phyloP scores from a whole-genome alignment of 2,888 invertebrate genomes.

The Sisyra terminalis region DNA sequence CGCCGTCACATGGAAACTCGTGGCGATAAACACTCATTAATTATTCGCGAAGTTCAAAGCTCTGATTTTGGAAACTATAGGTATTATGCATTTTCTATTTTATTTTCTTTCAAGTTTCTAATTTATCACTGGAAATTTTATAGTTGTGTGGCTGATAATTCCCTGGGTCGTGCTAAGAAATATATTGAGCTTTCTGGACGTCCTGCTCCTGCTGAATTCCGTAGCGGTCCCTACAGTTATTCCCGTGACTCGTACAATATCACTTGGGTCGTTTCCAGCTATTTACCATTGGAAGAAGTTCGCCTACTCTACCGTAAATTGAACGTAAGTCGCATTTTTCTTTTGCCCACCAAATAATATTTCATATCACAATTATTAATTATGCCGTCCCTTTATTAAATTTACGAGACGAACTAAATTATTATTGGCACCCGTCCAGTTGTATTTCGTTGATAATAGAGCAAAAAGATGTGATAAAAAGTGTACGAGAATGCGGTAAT shows the following conservation, averaged over 20 bases:
- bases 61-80: conserved; percentile 46
- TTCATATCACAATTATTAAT: background rate
- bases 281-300: conserved; percentile 36
- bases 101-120: background rate
- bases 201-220: conserved; percentile 36
- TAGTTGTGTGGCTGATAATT: conserved; percentile 36
- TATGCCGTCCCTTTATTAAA: background rate
- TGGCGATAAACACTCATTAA: conserved; percentile 49
- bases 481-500: too few relatives aligned
- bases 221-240: conserved; percentile 33
- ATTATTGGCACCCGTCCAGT: too few relatives aligned
- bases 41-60: conserved; percentile 43
- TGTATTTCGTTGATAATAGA: too few relatives aligned
- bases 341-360: background rate
- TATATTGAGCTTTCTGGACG: conserved; percentile 36
- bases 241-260: conserved; percentile 36
- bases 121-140: conserved; percentile 12
- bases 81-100: conserved; percentile 2
- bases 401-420: too few relatives aligned
- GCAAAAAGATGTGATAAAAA: too few relatives aligned
- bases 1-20: conserved; percentile 50
- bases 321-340: conserved; percentile 25
- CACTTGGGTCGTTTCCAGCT: conserved; percentile 41
- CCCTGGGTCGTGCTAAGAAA: conserved; percentile 32
- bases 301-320: conserved; percentile 35